Conservation (phyloP, 2,113 vertebrate genomes). For the Hippocampus zosterae region DNA sequence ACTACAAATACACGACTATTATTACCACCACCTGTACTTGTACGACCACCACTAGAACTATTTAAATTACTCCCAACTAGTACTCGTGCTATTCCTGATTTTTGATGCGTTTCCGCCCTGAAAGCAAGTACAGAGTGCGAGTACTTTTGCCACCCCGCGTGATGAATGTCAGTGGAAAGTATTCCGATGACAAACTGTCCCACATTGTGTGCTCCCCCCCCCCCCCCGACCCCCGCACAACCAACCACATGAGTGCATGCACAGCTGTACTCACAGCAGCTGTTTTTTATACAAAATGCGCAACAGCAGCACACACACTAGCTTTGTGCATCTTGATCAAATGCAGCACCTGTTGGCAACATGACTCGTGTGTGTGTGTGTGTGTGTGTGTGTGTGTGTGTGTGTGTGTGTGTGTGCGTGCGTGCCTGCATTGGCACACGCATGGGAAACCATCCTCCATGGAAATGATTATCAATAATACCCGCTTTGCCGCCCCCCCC, state of each 20-base stretch:
- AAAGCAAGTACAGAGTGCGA: background rate
- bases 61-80: too few species aligned
- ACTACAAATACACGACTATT: too few species aligned
- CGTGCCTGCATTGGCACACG: slow-evolving; percentile 6
- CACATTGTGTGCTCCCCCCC: background rate
- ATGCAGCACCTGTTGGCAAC: slow-evolving; percentile 63
- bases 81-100: too few species aligned
- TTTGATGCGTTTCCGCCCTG: too few species aligned
- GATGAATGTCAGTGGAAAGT: background rate
- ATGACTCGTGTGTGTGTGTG: slow-evolving; percentile 20
- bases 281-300: slow-evolving; percentile 53
- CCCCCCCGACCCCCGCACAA: background rate
- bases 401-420: slow-evolving; percentile 22
- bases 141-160: background rate
- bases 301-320: slow-evolving; percentile 52
- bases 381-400: slow-evolving; percentile 10
- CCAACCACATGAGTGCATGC: slow-evolving; percentile 28
- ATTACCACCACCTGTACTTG: too few species aligned
- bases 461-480: slow-evolving; percentile 24
- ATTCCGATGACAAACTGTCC: background rate
- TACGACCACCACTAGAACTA: too few species aligned
- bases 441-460: slow-evolving; percentile 47
- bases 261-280: slow-evolving; percentile 63
- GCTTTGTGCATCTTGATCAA: slow-evolving; percentile 52
- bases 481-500: slow-evolving; percentile 4